These are phyloP conservation scores for Semaprochilodus insignis DNA, from an alignment of 2,797 vertebrate genomes.

Conservation along the genomic window DNA sequence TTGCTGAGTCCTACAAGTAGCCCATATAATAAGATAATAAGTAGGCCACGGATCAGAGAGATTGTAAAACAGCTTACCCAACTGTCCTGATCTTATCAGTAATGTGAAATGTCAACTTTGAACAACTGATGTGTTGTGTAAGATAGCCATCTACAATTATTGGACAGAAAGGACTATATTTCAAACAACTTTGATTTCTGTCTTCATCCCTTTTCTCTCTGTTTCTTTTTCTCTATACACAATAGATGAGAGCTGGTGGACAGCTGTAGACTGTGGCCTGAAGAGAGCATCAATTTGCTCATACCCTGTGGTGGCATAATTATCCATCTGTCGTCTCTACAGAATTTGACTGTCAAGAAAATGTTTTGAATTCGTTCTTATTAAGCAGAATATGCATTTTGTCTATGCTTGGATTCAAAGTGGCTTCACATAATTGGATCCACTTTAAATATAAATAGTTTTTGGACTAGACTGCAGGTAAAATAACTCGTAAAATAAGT, in stretches of 20 bases:
- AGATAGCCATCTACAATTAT: neutral
- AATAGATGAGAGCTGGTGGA: constrained; percentile 75
- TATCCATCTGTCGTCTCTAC: neutral
- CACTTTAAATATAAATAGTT: too few relatives aligned
- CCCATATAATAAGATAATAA: constrained; percentile 3
- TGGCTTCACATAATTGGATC: too few relatives aligned
- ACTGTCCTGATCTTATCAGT: constrained; percentile 5
- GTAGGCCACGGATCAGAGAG: neutral
- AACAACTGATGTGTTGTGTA: neutral
- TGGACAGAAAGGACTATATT: too few relatives aligned
- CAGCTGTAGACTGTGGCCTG: constrained; percentile 67
- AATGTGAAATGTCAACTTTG: constrained; percentile 1
- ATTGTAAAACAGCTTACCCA: neutral
- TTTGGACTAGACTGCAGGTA: neutral
- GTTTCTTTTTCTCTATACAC: neutral
- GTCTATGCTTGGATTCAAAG: too few relatives aligned
- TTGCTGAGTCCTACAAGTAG: neutral
- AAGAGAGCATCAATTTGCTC: constrained; percentile 76
- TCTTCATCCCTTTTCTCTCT: neutral
- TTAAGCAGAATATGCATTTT: too few relatives aligned
- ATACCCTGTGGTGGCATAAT: constrained; percentile 46
- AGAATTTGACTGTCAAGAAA: neutral
- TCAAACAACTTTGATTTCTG: neutral
- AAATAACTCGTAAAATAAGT: neutral
- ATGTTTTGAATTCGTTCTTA: neutral